Base-by-base conservation (phyloP, 2,888 invertebrate species). In the Clepsis dumicolana region DNA sequence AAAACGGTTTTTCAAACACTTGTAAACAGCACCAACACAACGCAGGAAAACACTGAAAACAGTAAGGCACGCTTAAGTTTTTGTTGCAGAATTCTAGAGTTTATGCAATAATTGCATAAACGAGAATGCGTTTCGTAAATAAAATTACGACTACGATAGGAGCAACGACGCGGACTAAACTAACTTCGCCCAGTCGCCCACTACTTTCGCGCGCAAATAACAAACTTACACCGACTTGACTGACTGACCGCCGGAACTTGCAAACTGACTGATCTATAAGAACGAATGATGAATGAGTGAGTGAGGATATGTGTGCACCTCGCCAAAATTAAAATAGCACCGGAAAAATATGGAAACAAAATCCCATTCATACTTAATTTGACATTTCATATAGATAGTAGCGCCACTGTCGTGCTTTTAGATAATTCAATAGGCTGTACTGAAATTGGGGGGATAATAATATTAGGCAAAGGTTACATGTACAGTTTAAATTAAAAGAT, bases 121-220 rank as follows among this genome's bases (percentile, higher is more conserved):
- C 75, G 72, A 71, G 70, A 77, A 75, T 76, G 71, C 73, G 74
- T 83, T 81, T 82, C 83, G 82, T 80, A 82, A 85, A 80, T 77
- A 66, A 61, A 68, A 27, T 59, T 44, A 32, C 41, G 44, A 41
- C 18, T 44, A 44, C 44, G 18, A 7, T 44, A 18, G 7, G 18
- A 44, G 41, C 56, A 18, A 63, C 59, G 75, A 53, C 70, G 73
- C 68, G 64, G 65, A 75, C 79, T 75, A 74, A 73, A 16, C 18
- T n/a, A n/a, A n/a, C n/a, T n/a, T n/a, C n/a, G n/a, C 29, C 29
- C 3, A 64, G 72, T 82, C 86, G 83, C 81, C 83, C 78, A 70
- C 72, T 75, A 77, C 81, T 82, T 85, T 84, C 86, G 83, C 87
- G 86, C 82, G 82, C 78, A 85, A 85, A 82, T 76, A 57, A 68